Evolutionary conservation across 2,113 vertebrate genomes (phyloP), one percentile per base, ranked within the genome.

Genomic region (Notothenia rossii): DNA sequence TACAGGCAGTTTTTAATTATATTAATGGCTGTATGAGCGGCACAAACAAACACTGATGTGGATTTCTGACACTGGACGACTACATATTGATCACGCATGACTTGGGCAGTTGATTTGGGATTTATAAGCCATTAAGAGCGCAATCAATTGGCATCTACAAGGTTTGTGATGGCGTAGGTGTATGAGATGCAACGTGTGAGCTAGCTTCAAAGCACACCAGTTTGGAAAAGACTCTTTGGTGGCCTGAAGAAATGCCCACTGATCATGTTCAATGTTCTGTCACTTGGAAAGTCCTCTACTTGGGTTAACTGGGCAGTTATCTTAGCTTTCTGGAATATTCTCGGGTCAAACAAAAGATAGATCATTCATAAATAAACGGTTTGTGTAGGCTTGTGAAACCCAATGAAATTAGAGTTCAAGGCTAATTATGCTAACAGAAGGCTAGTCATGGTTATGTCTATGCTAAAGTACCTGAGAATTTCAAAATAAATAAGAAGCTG

Each of bases 401-500:
- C 15, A 64, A 79, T 69, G 40, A 36, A 68, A 60, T 72, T 61
- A 14, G 55, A 83, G 51, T 15, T 8, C 11, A 36, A 55, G 12
- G 66, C 17, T 55, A 69, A 55, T 18, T 48, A 36, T 40, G 58
- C n/a, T n/a, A 69, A 48, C 17, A 79, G 29, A 66, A 53, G 55
- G 45, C 48, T 67, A 77, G 54, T 61, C 77, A 67, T 77, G 22
- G 50, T 48, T 80, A 76, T 20, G 2, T 79, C 80, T 55, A 60
- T 5, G 45, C 33, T 82, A 81, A 50, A 86, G 75, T 87, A 92
- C 92, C 83, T 93, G 91, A 93, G 89, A 90, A 90, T 77, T 81
- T 89, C 10, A 72, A 82, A 85, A 69, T 49, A 87, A 85, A 83
- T 10, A 33, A 66, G 6, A 84, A 83, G 73, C 58, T 45, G 51